phyloP scores from a whole-genome alignment of 2,888 invertebrate genomes.

The Brachyopa scutellaris region DNA sequence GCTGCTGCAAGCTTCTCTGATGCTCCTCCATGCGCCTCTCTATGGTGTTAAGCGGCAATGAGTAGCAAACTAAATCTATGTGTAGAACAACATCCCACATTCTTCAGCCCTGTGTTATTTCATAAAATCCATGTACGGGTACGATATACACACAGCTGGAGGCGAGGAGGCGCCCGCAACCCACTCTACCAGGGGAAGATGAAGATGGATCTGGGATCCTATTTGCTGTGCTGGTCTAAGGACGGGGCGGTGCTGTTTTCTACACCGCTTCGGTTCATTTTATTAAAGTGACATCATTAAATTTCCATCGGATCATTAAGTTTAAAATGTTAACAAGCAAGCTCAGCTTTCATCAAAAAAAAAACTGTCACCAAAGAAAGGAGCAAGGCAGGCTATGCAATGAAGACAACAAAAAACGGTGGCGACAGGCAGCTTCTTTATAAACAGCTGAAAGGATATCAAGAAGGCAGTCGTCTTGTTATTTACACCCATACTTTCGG shows the following conservation, averaged over 20 bases:
- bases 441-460: conserved; percentile 29
- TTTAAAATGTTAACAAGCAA: conserved; percentile 73
- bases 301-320: conserved; percentile 73
- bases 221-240: conserved; percentile 5
- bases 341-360: conserved; percentile 57
- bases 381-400: conserved; percentile 12
- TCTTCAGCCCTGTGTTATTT: conserved; percentile 54
- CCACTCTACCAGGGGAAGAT: conserved; percentile 7
- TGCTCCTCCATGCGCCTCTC: conserved; percentile 2
- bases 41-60: conserved; percentile 69
- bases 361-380: conserved; percentile 11
- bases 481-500: conserved; percentile 46
- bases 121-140: conserved; percentile 57
- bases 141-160: conserved; percentile 37
- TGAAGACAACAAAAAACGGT: conserved; percentile 22
- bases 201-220: conserved; percentile 21
- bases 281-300: conserved; percentile 73
- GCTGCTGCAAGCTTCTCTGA: conserved; percentile 24
- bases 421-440: conserved; percentile 64
- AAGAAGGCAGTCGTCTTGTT: conserved; percentile 63
- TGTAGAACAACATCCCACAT: conserved; percentile 30
- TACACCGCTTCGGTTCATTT: conserved; percentile 59
- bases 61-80: conserved; percentile 67
- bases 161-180: not conserved
- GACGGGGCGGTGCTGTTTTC: conserved; percentile 3